phyloP scores from a whole-genome alignment of 2,113 vertebrate genomes.

The Varanus salvator region DNA sequence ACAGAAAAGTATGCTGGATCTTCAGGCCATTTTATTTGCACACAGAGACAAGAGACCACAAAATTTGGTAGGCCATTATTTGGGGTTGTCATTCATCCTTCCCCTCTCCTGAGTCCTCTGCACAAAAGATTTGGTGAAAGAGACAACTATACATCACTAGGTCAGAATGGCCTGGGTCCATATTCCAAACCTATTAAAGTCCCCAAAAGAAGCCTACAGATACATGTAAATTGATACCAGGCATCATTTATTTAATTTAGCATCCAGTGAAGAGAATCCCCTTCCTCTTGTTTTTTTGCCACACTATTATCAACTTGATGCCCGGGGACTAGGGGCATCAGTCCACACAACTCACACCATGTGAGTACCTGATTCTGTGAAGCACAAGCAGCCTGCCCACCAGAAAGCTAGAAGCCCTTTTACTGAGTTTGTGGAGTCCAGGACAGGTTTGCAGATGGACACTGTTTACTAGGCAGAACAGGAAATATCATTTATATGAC shows the following conservation, averaged over 20 bases:
- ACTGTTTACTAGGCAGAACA: neutral
- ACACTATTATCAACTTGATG: too few species aligned
- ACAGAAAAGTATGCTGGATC: neutral
- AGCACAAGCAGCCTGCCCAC: neutral
- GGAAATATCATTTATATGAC: neutral
- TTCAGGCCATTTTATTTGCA: neutral
- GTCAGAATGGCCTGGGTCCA: neutral
- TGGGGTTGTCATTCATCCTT: neutral
- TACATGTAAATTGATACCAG: neutral
- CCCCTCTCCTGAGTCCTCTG: neutral
- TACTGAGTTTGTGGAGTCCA: neutral
- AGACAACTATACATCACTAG: neutral
- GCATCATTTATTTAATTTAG: neutral
- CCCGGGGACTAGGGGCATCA: neutral
- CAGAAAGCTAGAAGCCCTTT: neutral
- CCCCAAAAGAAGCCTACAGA: neutral
- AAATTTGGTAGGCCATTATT: constrained; percentile 7
- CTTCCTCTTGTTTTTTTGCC: neutral
- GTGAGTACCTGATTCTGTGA: neutral
- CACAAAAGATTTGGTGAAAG: neutral
- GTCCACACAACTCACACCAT: neutral
- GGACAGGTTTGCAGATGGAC: neutral
- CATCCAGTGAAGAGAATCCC: neutral
- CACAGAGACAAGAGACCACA: neutral
- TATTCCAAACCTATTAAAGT: neutral